Percentiles rank a stretch among this genome's conserved stretches.
Evolutionary conservation across 2,797 vertebrate species (phyloP).

Genomic region (Gallinago stenura): DNA sequence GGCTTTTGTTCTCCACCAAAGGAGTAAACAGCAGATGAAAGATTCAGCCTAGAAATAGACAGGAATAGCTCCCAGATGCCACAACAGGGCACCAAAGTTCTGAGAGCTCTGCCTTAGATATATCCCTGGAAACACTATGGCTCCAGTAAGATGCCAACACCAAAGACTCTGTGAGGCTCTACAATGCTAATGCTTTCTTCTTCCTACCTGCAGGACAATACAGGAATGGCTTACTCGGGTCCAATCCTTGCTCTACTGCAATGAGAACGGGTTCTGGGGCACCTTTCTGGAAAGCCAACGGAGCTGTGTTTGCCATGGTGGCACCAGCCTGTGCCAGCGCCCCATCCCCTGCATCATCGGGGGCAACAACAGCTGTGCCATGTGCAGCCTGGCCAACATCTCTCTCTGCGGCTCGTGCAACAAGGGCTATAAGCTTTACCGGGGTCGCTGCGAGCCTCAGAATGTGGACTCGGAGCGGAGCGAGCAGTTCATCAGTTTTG

Average conservation of each 20-base stretch:
- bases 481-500: conserved; percentile 99
- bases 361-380: conserved; percentile 98
- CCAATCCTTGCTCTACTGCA: conserved; percentile 98
- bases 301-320: conserved; percentile 95
- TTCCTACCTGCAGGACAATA: conserved; percentile 86
- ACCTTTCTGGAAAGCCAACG: conserved; percentile 97
- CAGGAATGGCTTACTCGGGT: conserved; percentile 98
- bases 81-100: not conserved
- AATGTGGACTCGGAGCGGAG: conserved; percentile 99
- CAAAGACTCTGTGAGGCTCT: not conserved
- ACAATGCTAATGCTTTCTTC: not conserved
- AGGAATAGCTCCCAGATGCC: conserved; percentile 4
- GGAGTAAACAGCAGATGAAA: conserved; percentile 13
- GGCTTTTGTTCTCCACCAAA: not conserved
- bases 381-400: conserved; percentile 99
- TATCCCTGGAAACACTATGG: not conserved
- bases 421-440: conserved; percentile 98
- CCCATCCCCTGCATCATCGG: conserved; percentile 97
- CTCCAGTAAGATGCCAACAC: not conserved
- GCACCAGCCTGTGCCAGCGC: conserved; percentile 94
- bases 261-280: conserved; percentile 98
- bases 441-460: conserved; percentile 97
- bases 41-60: not conserved
- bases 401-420: conserved; percentile 98
- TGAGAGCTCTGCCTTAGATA: not conserved